Percentiles rank a stretch among this genome's conserved stretches.
Evolutionary conservation across 2,888 invertebrate genomes (phyloP).

Genomic region (Oegoconia quadripuncta): DNA sequence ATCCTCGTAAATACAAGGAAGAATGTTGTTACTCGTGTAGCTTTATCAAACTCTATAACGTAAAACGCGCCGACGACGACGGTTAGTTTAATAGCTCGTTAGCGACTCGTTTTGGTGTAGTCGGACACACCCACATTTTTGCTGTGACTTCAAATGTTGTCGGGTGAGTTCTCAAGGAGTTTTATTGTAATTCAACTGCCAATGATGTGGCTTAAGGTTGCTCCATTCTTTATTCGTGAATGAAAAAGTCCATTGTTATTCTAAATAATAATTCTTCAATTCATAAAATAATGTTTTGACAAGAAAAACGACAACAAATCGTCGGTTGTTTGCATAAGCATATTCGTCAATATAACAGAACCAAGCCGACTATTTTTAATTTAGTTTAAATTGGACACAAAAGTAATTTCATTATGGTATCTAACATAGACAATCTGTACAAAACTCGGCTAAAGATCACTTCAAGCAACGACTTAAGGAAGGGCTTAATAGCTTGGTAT

Average conservation of each 20-base stretch:
- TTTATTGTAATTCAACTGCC: constrained; percentile 13
- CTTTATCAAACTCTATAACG: neutral
- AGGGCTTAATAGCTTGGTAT: too few species aligned
- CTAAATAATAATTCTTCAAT: neutral
- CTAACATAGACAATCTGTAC: too few species aligned
- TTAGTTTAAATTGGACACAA: too few species aligned
- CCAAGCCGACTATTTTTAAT: too few species aligned
- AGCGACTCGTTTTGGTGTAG: neutral
- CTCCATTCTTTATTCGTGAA: too few species aligned
- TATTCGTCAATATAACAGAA: too few species aligned
- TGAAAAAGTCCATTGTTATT: neutral
- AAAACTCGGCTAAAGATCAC: too few species aligned
- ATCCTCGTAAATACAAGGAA: neutral
- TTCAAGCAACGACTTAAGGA: too few species aligned
- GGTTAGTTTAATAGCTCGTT: neutral
- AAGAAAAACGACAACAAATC: too few species aligned
- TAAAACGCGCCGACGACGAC: neutral
- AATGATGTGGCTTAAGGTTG: constrained; percentile 4
- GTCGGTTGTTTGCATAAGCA: too few species aligned
- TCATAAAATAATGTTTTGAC: too few species aligned
- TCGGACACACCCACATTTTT: constrained; percentile 29
- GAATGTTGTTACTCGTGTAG: neutral
- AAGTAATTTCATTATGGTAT: too few species aligned
- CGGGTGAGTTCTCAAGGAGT: constrained; percentile 14
- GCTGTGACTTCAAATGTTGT: constrained; percentile 11